These are phyloP conservation scores for Drosophila lowei DNA, from an alignment of 1,140 invertebrate species.

Conservation along the genomic window DNA sequence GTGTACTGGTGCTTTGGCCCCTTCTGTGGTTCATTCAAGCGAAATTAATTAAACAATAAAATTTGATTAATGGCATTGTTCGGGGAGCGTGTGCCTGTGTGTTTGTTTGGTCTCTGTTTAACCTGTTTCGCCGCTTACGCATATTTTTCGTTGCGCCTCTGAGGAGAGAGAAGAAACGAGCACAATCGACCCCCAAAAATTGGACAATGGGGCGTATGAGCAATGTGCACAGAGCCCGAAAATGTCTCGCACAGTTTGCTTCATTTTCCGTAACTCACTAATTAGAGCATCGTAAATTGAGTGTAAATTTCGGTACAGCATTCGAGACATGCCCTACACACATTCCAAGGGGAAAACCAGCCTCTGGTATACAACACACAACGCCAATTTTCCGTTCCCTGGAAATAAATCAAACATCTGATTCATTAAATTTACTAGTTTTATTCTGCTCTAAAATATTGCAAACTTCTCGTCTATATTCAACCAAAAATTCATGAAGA, in stretches of 20 bases:
- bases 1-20: constrained; percentile 1
- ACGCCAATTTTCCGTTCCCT: too few species aligned
- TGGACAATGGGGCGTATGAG: constrained; percentile 58
- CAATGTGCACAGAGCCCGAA: constrained; percentile 50
- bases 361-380: too few species aligned
- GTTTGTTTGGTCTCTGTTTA: constrained; percentile 37
- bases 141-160: constrained; percentile 28
- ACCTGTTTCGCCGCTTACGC: constrained; percentile 67
- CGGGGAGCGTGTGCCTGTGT: constrained; percentile 25
- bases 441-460: too few species aligned
- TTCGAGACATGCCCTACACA: background rate
- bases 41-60: constrained; percentile 80
- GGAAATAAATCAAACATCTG: too few species aligned
- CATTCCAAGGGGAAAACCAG: background rate
- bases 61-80: constrained; percentile 75
- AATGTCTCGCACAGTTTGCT: constrained; percentile 14
- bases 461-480: too few species aligned
- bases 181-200: constrained; percentile 28
- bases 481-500: too few species aligned
- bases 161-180: background rate
- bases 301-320: constrained; percentile 28
- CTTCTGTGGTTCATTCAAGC: constrained; percentile 62
- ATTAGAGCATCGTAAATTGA: constrained; percentile 48
- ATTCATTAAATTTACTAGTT: too few species aligned
- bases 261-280: constrained; percentile 23